A percentile compares a stretch with the other conserved stretches of the same genome.
These are phyloP conservation scores for Andrena cerasifolii DNA, from an alignment of 1,140 invertebrate species.

Conservation along the genomic window DNA sequence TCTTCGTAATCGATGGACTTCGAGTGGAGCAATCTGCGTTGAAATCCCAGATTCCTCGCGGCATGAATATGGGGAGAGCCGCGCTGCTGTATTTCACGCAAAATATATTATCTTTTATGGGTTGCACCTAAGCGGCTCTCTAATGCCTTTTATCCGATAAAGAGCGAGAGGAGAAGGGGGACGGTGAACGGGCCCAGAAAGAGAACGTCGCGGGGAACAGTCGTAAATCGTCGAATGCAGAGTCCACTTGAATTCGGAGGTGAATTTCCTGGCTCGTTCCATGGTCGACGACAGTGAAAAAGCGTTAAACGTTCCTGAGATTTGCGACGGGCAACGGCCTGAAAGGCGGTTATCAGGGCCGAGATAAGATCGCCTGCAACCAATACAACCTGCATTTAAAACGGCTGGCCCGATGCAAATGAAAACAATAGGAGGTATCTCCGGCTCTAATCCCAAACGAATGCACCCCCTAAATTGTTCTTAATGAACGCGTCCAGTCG, in stretches of 20 bases:
- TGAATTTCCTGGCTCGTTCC: conserved; percentile 55
- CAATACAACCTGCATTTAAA: conserved; percentile 18
- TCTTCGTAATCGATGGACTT: conserved; percentile 23
- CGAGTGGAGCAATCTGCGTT: conserved; percentile 47
- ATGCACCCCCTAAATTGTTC: not conserved
- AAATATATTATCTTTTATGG: conserved; percentile 67
- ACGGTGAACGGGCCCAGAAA: conserved; percentile 24
- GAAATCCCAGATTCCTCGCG: conserved; percentile 47
- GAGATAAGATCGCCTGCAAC: conserved; percentile 31
- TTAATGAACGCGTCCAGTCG: not conserved
- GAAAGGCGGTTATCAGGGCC: conserved; percentile 25
- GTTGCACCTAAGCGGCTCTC: conserved; percentile 60
- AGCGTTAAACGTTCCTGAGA: conserved; percentile 50
- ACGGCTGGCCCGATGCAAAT: conserved; percentile 6
- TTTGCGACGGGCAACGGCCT: conserved; percentile 27
- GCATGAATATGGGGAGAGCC: conserved; percentile 19
- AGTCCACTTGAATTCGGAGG: conserved; percentile 65
- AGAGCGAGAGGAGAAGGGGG: conserved; percentile 13
- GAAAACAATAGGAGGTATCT: conserved; percentile 9
- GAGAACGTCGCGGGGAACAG: conserved; percentile 57
- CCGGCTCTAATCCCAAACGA: not conserved
- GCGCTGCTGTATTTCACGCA: conserved; percentile 36
- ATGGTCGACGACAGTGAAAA: conserved; percentile 48
- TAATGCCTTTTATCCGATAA: conserved; percentile 64
- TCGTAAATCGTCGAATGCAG: conserved; percentile 71